Percentiles rank a stretch among this genome's conserved stretches.
Evolutionary conservation across 2,113 vertebrate species (phyloP).

Genomic region (Pteropus alecto): DNA sequence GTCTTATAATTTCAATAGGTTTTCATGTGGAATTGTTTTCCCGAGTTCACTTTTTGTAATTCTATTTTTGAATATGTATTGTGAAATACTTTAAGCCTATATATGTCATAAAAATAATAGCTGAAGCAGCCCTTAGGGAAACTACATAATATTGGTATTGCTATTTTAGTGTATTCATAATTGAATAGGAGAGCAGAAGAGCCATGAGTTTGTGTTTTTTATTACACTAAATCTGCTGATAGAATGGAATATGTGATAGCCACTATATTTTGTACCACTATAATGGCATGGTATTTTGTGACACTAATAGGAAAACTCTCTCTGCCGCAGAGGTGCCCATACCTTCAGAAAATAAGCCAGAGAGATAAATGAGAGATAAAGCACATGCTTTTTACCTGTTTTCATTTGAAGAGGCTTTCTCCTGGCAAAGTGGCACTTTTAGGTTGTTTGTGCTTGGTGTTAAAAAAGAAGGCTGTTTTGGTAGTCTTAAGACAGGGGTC

Average conservation of each 20-base stretch:
- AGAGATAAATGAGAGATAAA: neutral
- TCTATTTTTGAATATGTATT: conserved; percentile 54
- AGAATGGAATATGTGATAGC: conserved; percentile 26
- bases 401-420: neutral
- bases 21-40: conserved; percentile 31
- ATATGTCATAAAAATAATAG: conserved; percentile 61
- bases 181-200: conserved; percentile 46
- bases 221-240: conserved; percentile 57
- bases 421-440: neutral
- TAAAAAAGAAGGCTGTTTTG: neutral
- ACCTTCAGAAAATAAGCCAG: neutral
- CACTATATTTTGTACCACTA: conserved; percentile 25
- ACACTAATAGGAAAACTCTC: neutral
- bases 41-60: conserved; percentile 20
- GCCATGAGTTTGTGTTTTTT: conserved; percentile 49
- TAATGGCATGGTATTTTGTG: conserved; percentile 25
- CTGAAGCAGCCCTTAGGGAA: conserved; percentile 55
- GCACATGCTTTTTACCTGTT: neutral
- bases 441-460: neutral
- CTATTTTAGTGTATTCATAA: conserved; percentile 65
- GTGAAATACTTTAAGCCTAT: conserved; percentile 47
- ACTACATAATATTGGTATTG: conserved; percentile 44
- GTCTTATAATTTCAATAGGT: conserved; percentile 5
- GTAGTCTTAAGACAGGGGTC: neutral
- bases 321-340: neutral